Conservation (phyloP, 2,888 invertebrate genomes). For the Cheilosia scutellata region DNA sequence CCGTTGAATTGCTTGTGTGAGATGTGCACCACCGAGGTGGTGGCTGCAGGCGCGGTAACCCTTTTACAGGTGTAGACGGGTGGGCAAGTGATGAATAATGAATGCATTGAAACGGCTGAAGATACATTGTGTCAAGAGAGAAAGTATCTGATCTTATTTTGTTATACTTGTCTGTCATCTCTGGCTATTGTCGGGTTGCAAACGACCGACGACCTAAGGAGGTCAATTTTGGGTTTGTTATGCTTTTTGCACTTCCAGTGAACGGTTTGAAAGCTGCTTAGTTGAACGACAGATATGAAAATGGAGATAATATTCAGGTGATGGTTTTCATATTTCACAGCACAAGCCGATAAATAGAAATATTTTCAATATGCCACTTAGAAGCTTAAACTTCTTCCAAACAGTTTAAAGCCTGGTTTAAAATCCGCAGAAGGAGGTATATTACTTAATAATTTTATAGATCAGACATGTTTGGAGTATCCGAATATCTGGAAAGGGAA, state of each 20-base stretch:
- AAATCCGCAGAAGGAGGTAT: too few relatives aligned
- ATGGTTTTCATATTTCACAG: too few relatives aligned
- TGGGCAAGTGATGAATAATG: slow-evolving; percentile 53
- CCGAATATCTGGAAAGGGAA: too few relatives aligned
- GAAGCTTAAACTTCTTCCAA: too few relatives aligned
- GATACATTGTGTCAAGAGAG: slow-evolving; percentile 37
- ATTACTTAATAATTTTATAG: too few relatives aligned
- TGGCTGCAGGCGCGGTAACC: slow-evolving; percentile 15
- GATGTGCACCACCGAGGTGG: slow-evolving; percentile 31
- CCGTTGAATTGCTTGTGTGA: slow-evolving; percentile 37
- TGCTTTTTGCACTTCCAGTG: background rate
- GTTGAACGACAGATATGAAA: too few relatives aligned
- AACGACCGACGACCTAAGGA: background rate
- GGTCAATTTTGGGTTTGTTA: background rate
- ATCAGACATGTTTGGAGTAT: too few relatives aligned
- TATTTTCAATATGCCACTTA: too few relatives aligned
- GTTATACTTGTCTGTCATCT: background rate
- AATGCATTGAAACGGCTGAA: slow-evolving; percentile 13
- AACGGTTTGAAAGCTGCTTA: too few relatives aligned
- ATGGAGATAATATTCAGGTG: too few relatives aligned
- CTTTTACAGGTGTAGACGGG: background rate
- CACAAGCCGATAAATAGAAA: too few relatives aligned
- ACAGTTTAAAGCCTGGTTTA: too few relatives aligned
- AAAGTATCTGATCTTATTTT: slow-evolving; percentile 13
- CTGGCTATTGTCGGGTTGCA: background rate